Conservation (phyloP, 2,113 vertebrate species). For the Scomber scombrus region DNA sequence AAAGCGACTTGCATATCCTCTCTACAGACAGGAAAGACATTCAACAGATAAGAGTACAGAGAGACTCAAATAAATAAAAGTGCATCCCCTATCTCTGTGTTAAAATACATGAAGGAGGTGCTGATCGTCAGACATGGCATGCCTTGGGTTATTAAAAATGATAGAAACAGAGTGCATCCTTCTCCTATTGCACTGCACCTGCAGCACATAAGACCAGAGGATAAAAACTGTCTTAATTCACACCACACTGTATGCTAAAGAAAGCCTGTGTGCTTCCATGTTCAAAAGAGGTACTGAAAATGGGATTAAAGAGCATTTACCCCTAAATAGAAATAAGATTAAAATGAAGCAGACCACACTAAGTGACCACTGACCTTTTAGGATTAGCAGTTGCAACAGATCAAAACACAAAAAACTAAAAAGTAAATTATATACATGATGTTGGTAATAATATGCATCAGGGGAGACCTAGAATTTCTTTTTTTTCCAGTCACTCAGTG, state of each 20-base stretch:
- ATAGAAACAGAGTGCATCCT: slow-evolving; percentile 25
- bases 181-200: slow-evolving; percentile 56
- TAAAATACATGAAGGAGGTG: background rate
- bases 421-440: too few relatives aligned
- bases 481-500: background rate
- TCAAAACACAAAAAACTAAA: background rate
- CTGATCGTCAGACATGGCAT: background rate
- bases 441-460: too few relatives aligned
- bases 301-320: background rate
- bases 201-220: slow-evolving; percentile 34
- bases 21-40: slow-evolving; percentile 43
- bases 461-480: background rate
- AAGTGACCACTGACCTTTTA: slow-evolving; percentile 27
- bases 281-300: too few relatives aligned
- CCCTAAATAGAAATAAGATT: background rate
- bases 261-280: background rate
- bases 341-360: background rate
- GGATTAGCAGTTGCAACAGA: background rate
- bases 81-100: background rate
- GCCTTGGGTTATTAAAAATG: too few relatives aligned
- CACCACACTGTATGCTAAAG: background rate
- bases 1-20: slow-evolving; percentile 52
- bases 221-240: background rate
- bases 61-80: slow-evolving; percentile 7
- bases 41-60: slow-evolving; percentile 17